These are phyloP conservation scores for Cyrtonyx montezumae DNA, from an alignment of 2,113 vertebrate genomes.

Conservation along the genomic window DNA sequence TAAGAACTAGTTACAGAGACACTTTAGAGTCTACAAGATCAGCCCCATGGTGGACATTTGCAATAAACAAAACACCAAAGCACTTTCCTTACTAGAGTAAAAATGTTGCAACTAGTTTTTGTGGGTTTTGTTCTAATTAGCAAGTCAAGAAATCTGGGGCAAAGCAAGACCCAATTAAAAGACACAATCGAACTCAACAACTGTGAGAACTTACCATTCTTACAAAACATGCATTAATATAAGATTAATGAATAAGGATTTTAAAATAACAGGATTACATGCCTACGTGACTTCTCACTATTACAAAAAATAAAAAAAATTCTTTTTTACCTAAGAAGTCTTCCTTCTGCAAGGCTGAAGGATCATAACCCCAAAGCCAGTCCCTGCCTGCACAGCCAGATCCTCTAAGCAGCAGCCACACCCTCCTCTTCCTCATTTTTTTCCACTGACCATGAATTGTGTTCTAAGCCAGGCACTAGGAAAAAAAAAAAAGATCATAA, in stretches of 20 bases:
- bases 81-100: neutral
- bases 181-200: neutral
- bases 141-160: neutral
- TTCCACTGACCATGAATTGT: conserved; percentile 9
- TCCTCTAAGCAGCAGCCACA: neutral
- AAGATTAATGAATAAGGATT: neutral
- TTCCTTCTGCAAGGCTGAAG: neutral
- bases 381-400: neutral
- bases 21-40: neutral
- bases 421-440: conserved; percentile 53
- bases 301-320: neutral
- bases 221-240: neutral
- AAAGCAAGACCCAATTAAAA: neutral
- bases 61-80: neutral
- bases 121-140: neutral
- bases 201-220: neutral
- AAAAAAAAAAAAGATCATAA: neutral
- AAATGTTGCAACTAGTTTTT: neutral
- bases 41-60: neutral
- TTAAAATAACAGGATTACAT: neutral
- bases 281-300: neutral
- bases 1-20: neutral
- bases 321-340: conserved; percentile 21
- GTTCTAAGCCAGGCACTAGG: conserved; percentile 8
- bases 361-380: neutral